Conservation (phyloP, 2,113 vertebrate species). For the Acinonyx jubatus region DNA sequence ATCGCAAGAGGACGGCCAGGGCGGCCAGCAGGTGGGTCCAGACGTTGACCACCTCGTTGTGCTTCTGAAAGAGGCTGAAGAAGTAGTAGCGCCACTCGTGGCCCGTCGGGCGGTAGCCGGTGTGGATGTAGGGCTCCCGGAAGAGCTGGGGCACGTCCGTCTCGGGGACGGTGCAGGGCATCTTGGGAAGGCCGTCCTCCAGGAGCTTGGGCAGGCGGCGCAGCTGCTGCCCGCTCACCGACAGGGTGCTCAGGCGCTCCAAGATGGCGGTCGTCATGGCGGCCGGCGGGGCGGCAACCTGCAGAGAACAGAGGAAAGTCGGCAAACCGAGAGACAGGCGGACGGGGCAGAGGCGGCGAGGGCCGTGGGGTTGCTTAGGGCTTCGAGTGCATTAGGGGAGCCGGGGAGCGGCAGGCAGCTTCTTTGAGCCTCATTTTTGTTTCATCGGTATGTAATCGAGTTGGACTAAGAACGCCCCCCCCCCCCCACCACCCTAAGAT, state of each 20-base stretch:
- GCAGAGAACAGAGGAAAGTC: neutral
- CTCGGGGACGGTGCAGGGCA: slow-evolving; percentile 88
- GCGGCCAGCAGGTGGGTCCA: slow-evolving; percentile 94
- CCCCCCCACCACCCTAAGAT: too few species aligned
- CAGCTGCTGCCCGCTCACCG: slow-evolving; percentile 89
- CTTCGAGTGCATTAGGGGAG: neutral
- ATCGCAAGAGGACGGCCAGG: slow-evolving; percentile 88
- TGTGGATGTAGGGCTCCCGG: slow-evolving; percentile 93
- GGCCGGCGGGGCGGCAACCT: slow-evolving; percentile 48
- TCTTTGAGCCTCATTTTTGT: neutral
- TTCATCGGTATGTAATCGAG: neutral
- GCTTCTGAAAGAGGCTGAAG: slow-evolving; percentile 94
- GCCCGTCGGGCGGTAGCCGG: slow-evolving; percentile 90
- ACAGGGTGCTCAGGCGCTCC: slow-evolving; percentile 89
- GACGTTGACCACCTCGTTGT: slow-evolving; percentile 95
- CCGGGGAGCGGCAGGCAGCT: neutral
- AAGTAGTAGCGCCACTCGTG: slow-evolving; percentile 94
- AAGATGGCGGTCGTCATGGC: slow-evolving; percentile 86
- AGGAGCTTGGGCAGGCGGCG: slow-evolving; percentile 87
- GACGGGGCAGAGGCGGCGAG: too few species aligned
- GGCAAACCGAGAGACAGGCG: neutral
- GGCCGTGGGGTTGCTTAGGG: neutral
- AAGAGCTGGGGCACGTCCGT: slow-evolving; percentile 92
- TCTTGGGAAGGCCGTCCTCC: slow-evolving; percentile 86
- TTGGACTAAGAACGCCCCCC: neutral